Conservation (phyloP, 1,140 invertebrate species). For the Ectropis grisescens region DNA sequence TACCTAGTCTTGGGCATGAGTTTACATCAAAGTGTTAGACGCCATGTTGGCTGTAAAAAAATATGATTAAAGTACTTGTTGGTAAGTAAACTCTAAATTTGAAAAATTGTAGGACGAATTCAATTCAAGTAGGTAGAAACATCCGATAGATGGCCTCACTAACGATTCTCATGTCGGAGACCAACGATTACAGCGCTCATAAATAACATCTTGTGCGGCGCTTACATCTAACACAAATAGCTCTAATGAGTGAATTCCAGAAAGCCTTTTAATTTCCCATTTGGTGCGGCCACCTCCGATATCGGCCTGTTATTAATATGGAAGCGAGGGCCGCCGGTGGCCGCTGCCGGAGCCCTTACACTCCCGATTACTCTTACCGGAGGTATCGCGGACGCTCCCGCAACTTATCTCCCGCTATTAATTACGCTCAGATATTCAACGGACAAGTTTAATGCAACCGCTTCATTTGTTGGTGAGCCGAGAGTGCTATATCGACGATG, state of each 20-base stretch:
- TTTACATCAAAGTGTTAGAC: too few relatives aligned
- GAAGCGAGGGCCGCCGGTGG: constrained; percentile 37
- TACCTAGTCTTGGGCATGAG: too few relatives aligned
- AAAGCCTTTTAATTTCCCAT: constrained; percentile 68
- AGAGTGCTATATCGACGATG: constrained; percentile 57
- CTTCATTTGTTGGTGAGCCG: constrained; percentile 58
- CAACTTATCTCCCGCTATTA: constrained; percentile 62
- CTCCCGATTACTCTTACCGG: constrained; percentile 37
- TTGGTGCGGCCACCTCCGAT: constrained; percentile 46
- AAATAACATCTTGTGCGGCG: constrained; percentile 48
- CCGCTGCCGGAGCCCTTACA: constrained; percentile 46
- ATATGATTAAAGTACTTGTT: too few relatives aligned
- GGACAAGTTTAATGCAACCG: constrained; percentile 66
- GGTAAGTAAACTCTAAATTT: too few relatives aligned
- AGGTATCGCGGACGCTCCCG: constrained; percentile 41
- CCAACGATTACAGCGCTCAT: constrained; percentile 41
- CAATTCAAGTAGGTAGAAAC: constrained; percentile 9
- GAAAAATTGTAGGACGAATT: too few relatives aligned
- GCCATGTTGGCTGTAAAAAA: too few relatives aligned
- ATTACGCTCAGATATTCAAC: constrained; percentile 60
- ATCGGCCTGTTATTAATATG: constrained; percentile 60
- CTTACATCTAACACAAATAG: constrained; percentile 43
- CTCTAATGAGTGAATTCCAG: constrained; percentile 57
- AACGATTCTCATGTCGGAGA: constrained; percentile 32
- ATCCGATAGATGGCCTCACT: constrained; percentile 31